Evolutionary conservation across 2,888 invertebrate species (phyloP), one percentile per base, ranked within the genome.

Genomic region (Bhutanitis thaidina): DNA sequence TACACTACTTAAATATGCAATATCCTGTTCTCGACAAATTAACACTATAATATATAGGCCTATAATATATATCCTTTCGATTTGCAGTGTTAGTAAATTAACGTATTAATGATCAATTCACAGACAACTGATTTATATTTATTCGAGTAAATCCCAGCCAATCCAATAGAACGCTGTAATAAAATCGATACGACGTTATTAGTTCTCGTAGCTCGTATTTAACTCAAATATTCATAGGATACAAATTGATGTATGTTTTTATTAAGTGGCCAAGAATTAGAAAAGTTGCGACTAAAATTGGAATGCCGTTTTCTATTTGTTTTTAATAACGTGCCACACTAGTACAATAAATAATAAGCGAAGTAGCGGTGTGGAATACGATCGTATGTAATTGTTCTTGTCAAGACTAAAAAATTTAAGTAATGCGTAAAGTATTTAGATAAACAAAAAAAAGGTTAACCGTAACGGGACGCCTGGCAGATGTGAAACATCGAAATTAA

Each of bases 161-260:
- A 7, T 10, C 13, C 34, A 13, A 35, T 20, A 34, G 8, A 45
- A 12, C 2, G 7, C 15, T 3, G 16, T 39, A 41, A 34, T 45
- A 30, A 43, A 50, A 27, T 35, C 15, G 46, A 48, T 54, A 44
- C 39, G 14, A 47, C 43, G 53, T 59, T 62, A 65, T 62, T 65
- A 59, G 62, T 62, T 67, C 66, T 63, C 58, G 57, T 60, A 64
- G 68, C 27, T 27, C 27, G 27, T 8, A 27, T 67, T 59, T 57
- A 43, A 51, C 54, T 47, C 66, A 62, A 67, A 64, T 58, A 58
- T 52, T 57, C 53, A 51, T 52, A 46, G 49, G 51, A 50, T 41
- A 8, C 27, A 27, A 53, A 53, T 58, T 54, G 50, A 53, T 53
- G 43, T 37, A 49, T 53, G 45, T 54, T 49, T 52, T 54, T 41